phyloP scores from a whole-genome alignment of 2,888 invertebrate genomes.

The Terebella lapidaria region DNA sequence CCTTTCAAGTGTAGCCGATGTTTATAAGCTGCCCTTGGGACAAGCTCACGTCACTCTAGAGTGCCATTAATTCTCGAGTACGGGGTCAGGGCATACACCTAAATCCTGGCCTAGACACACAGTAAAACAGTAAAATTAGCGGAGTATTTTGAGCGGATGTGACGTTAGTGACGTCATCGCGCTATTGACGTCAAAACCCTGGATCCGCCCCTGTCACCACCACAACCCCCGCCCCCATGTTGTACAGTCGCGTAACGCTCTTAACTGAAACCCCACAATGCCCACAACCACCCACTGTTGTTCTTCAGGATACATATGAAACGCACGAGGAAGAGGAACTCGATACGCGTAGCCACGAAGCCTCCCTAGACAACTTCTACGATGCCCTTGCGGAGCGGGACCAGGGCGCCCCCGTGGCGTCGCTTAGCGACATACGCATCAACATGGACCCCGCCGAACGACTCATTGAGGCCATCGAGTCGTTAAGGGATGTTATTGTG shows the following conservation, averaged over 20 bases:
- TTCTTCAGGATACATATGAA: slow-evolving; percentile 5
- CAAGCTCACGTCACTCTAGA: too few species aligned
- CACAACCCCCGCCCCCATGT: background rate
- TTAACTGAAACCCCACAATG: too few species aligned
- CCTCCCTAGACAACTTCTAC: slow-evolving; percentile 1
- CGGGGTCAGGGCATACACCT: too few species aligned
- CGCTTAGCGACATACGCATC: slow-evolving; percentile 2
- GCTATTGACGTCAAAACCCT: too few species aligned
- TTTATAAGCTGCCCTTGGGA: too few species aligned
- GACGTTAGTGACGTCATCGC: too few species aligned
- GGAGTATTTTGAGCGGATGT: too few species aligned
- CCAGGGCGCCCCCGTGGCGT: background rate
- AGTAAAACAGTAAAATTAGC: too few species aligned
- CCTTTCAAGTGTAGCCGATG: too few species aligned
- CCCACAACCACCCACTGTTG: background rate
- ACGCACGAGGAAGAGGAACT: background rate
- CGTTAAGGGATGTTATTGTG: slow-evolving; percentile 25
- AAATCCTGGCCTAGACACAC: too few species aligned
- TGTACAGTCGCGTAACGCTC: background rate
- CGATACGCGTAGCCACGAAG: background rate
- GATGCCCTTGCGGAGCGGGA: background rate
- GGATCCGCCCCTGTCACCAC: too few species aligned
- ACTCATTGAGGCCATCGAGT: slow-evolving; percentile 28
- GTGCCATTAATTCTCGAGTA: too few species aligned
- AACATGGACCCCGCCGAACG: slow-evolving; percentile 15